These are phyloP conservation scores for Zaprionus ornatus DNA, from an alignment of 1,140 invertebrate genomes.

Conservation along the genomic window DNA sequence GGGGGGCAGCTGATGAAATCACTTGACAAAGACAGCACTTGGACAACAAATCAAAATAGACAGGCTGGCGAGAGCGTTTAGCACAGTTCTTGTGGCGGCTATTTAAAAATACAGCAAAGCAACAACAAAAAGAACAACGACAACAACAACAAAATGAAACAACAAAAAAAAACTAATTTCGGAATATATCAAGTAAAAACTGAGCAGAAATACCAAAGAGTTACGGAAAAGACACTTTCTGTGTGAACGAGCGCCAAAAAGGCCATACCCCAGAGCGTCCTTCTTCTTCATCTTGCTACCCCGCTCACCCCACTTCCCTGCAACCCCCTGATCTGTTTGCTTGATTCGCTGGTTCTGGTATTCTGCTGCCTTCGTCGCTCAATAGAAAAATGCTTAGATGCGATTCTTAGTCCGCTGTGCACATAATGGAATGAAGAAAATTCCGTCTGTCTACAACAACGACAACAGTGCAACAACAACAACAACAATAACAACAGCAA, in stretches of 20 bases:
- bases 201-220: slow-evolving; percentile 79
- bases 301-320: background rate
- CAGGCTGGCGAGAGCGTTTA: slow-evolving; percentile 78
- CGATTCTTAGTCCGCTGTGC: slow-evolving; percentile 64
- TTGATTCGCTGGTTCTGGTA: slow-evolving; percentile 17
- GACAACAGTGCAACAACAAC: slow-evolving; percentile 21
- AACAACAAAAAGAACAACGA: slow-evolving; percentile 32
- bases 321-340: slow-evolving; percentile 7
- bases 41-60: slow-evolving; percentile 82
- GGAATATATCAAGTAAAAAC: slow-evolving; percentile 81
- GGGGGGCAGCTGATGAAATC: slow-evolving; percentile 45
- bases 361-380: slow-evolving; percentile 67
- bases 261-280: slow-evolving; percentile 55
- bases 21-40: slow-evolving; percentile 67
- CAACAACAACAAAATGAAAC: slow-evolving; percentile 16
- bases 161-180: slow-evolving; percentile 69
- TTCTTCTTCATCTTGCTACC: slow-evolving; percentile 21
- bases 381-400: slow-evolving; percentile 82
- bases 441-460: slow-evolving; percentile 72
- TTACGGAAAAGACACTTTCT: slow-evolving; percentile 77
- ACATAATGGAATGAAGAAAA: slow-evolving; percentile 84
- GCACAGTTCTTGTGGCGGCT: slow-evolving; percentile 77
- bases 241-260: slow-evolving; percentile 81
- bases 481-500: slow-evolving; percentile 22
- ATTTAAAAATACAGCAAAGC: slow-evolving; percentile 68